phyloP scores from a whole-genome alignment of 2,797 vertebrate species.

The Hozukius guyotensis region DNA sequence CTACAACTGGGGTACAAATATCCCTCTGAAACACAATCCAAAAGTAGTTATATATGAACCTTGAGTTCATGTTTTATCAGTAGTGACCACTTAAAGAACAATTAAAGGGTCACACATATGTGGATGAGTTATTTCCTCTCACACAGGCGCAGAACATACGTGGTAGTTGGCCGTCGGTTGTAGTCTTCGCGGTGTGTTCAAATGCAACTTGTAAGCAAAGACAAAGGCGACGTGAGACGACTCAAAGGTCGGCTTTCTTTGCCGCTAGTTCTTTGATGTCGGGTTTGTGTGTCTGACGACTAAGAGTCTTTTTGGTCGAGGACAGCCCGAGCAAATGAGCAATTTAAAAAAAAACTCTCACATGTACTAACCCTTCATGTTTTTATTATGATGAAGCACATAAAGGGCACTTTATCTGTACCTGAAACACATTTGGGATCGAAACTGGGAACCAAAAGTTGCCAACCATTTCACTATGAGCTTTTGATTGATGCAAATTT shows the following conservation, averaged over 20 bases:
- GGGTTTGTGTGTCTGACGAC: too few relatives aligned
- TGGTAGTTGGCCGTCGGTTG: too few relatives aligned
- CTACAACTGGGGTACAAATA: not conserved
- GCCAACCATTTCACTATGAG: not conserved
- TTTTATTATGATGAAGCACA: not conserved
- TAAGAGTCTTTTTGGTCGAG: too few relatives aligned
- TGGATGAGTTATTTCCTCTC: too few relatives aligned
- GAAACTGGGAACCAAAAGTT: not conserved
- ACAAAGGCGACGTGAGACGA: too few relatives aligned
- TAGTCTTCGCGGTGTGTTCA: accelerated
- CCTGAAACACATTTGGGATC: not conserved
- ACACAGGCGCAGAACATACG: too few relatives aligned
- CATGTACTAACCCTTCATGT: not conserved
- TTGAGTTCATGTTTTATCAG: not conserved
- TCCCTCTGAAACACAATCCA: not conserved
- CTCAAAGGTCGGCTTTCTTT: too few relatives aligned
- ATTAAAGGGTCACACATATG: too few relatives aligned
- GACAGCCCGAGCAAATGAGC: too few relatives aligned
- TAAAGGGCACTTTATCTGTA: not conserved
- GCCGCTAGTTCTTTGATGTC: too few relatives aligned
- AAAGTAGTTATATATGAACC: not conserved
- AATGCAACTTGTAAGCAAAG: too few relatives aligned
- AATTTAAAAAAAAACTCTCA: too few relatives aligned
- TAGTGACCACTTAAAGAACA: not conserved
- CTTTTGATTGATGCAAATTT: not conserved